A percentile compares a stretch with the other conserved stretches of the same genome.
Conservation (phyloP, 2,113 vertebrate genomes). For the Lynx canadensis region DNA sequence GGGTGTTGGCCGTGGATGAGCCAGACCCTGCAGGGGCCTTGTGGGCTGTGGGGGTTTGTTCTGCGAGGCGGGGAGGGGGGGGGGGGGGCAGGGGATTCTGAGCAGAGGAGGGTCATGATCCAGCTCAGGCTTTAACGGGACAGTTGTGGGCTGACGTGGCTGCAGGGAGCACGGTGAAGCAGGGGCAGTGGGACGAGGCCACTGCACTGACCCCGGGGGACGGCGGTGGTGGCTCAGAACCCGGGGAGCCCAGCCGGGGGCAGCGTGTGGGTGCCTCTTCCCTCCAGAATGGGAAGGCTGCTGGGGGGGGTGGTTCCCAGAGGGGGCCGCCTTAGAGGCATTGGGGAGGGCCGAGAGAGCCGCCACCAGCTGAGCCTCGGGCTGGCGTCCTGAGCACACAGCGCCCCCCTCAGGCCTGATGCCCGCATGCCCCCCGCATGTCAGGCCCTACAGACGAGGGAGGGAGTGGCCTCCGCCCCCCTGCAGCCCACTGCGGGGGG, state of each 20-base stretch:
- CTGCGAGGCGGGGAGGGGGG: not conserved
- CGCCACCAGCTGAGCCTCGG: not conserved
- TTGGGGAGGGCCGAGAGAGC: not conserved
- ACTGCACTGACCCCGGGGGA: not conserved
- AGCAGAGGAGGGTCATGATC: not conserved
- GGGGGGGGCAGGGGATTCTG: not conserved
- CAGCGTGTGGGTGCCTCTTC: not conserved
- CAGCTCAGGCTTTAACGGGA: not conserved
- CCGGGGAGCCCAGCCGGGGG: not conserved
- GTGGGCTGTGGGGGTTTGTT: not conserved
- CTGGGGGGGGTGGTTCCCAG: not conserved
- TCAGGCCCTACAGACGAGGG: not conserved
- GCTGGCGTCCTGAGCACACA: not conserved
- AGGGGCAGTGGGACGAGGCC: not conserved
- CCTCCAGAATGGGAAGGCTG: not conserved
- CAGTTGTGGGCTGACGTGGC: not conserved
- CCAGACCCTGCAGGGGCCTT: not conserved
- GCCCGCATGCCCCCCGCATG: rapidly evolving
- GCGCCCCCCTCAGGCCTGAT: rapidly evolving
- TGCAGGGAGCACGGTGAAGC: not conserved
- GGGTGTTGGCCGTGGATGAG: rapidly evolving
- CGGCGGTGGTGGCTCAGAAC: not conserved
- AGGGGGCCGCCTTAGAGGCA: not conserved
- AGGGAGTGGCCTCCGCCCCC: not conserved
- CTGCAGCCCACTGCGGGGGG: rapidly evolving